These are phyloP conservation scores for Donacobius atricapilla DNA, from an alignment of 2,113 vertebrate genomes.

Conservation along the genomic window DNA sequence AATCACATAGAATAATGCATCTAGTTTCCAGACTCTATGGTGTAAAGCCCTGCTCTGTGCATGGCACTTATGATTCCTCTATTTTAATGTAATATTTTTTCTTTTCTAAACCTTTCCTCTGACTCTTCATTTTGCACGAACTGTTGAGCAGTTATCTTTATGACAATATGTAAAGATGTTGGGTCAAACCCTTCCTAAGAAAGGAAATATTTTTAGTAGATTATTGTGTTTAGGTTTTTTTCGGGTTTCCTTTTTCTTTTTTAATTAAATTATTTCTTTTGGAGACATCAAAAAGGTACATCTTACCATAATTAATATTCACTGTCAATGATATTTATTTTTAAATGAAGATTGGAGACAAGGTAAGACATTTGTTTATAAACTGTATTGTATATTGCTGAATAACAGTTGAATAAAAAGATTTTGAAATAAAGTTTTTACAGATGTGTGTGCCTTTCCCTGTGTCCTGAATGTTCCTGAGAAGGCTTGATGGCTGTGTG, in stretches of 20 bases:
- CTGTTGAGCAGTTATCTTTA: slow-evolving; percentile 76
- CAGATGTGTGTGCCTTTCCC: slow-evolving; percentile 34
- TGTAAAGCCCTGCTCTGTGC: slow-evolving; percentile 74
- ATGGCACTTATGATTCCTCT: slow-evolving; percentile 72
- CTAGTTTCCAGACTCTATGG: slow-evolving; percentile 74
- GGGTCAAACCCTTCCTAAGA: slow-evolving; percentile 74
- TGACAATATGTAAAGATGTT: slow-evolving; percentile 71
- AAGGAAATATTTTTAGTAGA: slow-evolving; percentile 82
- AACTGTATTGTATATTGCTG: slow-evolving; percentile 87
- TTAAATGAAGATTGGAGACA: slow-evolving; percentile 90
- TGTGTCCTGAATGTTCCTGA: not conserved
- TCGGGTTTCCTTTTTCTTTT: slow-evolving; percentile 66
- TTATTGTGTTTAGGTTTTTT: slow-evolving; percentile 68
- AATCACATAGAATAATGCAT: slow-evolving; percentile 75
- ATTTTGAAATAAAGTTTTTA: slow-evolving; percentile 83
- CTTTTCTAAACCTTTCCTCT: slow-evolving; percentile 65
- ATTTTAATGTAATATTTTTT: slow-evolving; percentile 65
- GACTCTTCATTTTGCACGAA: slow-evolving; percentile 79
- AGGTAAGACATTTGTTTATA: slow-evolving; percentile 89
- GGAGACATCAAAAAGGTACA: slow-evolving; percentile 78
- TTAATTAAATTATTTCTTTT: slow-evolving; percentile 83
- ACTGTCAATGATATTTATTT: slow-evolving; percentile 95
- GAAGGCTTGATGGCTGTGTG: not conserved
- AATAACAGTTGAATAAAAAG: slow-evolving; percentile 87
- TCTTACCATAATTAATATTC: slow-evolving; percentile 84